phyloP scores from a whole-genome alignment of 2,888 invertebrate genomes.

The Drosophila neonasuta region DNA sequence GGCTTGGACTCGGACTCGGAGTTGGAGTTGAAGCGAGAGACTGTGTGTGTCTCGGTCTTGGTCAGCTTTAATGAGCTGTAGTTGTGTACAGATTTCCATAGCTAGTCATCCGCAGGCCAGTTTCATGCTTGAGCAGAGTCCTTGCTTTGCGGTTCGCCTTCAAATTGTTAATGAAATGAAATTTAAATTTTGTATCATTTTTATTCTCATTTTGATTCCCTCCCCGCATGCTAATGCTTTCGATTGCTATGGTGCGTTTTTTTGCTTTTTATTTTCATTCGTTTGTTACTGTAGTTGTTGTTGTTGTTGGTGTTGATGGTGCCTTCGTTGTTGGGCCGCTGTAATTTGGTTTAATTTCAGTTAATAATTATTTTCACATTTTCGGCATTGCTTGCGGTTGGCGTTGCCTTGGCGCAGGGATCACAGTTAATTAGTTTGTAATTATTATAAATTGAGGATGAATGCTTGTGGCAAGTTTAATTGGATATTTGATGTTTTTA shows the following conservation, averaged over 20 bases:
- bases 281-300: slow-evolving; percentile 17
- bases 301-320: slow-evolving; percentile 6
- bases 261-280: slow-evolving; percentile 17
- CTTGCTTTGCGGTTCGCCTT: slow-evolving; percentile 33
- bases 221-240: slow-evolving; percentile 31
- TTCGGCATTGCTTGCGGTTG: slow-evolving; percentile 68
- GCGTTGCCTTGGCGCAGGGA: slow-evolving; percentile 66
- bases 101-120: slow-evolving; percentile 33
- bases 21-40: no score
- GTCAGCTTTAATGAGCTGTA: slow-evolving; percentile 68
- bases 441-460: slow-evolving; percentile 79
- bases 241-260: slow-evolving; percentile 52
- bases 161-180: slow-evolving; percentile 63
- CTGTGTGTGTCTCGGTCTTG: neutral
- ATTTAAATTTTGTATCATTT: slow-evolving; percentile 65
- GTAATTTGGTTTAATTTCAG: slow-evolving; percentile 76
- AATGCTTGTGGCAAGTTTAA: slow-evolving; percentile 77
- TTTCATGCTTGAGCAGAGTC: slow-evolving; percentile 32
- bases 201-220: slow-evolving; percentile 11
- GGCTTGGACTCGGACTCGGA: neutral
- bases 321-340: slow-evolving; percentile 26
- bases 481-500: slow-evolving; percentile 77
- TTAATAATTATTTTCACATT: slow-evolving; percentile 76
- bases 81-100: slow-evolving; percentile 61
- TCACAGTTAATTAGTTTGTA: slow-evolving; percentile 80